These are phyloP conservation scores for Falco naumanni DNA, from an alignment of 2,797 vertebrate genomes.

Conservation along the genomic window DNA sequence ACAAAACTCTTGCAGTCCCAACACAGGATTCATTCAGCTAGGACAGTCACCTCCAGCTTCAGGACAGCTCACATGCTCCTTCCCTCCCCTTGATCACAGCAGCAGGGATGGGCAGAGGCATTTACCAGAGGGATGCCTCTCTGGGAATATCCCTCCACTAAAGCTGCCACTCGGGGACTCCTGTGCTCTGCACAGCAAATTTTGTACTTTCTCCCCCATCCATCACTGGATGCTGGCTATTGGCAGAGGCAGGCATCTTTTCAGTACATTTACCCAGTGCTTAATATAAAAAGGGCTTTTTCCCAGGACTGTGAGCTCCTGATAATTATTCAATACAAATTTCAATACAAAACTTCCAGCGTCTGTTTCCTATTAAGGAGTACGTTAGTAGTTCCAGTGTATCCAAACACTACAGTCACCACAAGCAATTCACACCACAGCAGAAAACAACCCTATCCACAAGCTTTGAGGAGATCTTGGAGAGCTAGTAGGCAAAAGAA, in stretches of 20 bases:
- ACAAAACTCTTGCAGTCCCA: neutral
- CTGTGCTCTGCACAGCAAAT: accelerated
- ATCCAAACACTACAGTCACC: neutral
- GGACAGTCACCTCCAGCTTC: neutral
- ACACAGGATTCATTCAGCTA: neutral
- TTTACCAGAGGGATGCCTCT: neutral
- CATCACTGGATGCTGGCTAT: no score
- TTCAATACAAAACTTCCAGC: neutral
- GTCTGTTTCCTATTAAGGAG: neutral
- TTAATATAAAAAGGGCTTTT: neutral
- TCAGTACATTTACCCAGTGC: neutral
- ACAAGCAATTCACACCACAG: neutral
- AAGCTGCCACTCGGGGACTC: no score
- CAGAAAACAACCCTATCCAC: neutral
- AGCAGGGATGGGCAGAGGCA: neutral
- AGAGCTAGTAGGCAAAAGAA: neutral
- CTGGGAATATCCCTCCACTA: neutral
- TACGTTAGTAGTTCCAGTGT: no score
- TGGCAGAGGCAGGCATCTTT: neutral
- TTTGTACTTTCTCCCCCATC: no score
- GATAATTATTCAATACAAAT: neutral
- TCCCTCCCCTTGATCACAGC: neutral
- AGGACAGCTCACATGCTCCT: neutral
- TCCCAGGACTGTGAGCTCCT: neutral
- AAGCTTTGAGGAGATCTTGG: neutral